phyloP scores from a whole-genome alignment of 64 coral and sea anemone species.

The Montipora capricornis region DNA sequence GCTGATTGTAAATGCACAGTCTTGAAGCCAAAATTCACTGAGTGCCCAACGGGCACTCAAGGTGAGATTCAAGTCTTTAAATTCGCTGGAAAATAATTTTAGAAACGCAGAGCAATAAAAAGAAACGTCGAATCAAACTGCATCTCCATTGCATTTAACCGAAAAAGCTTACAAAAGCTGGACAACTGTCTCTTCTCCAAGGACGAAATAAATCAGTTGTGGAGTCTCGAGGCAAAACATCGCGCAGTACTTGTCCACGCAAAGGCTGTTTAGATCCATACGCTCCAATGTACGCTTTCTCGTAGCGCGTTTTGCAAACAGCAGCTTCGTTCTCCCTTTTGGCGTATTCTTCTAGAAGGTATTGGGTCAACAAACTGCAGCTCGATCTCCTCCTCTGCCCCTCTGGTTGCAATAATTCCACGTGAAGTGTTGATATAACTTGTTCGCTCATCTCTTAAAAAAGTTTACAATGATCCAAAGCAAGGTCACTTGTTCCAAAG shows the following conservation, averaged over 20 bases:
- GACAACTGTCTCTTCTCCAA: constrained; percentile 38
- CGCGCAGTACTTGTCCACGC: not conserved
- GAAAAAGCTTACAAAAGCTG: constrained; percentile 43
- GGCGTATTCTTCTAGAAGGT: constrained; percentile 34
- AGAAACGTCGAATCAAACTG: not conserved
- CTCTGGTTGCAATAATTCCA: not conserved
- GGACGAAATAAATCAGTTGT: not conserved
- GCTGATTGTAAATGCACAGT: not conserved
- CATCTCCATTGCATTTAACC: constrained; percentile 1
- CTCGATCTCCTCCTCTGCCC: constrained; percentile 5
- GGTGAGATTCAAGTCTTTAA: not conserved
- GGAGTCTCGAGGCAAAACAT: constrained; percentile 55
- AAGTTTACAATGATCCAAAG: not conserved
- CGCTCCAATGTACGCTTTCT: constrained; percentile 28
- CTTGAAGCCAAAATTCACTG: not conserved
- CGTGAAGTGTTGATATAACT: not conserved
- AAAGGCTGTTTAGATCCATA: constrained; percentile 15
- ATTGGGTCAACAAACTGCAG: constrained; percentile 29
- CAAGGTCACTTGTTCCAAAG: not conserved
- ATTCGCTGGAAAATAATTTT: not conserved
- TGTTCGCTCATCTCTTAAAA: not conserved
- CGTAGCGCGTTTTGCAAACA: constrained; percentile 7
- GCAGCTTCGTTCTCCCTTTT: constrained; percentile 34
- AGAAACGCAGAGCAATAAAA: not conserved
- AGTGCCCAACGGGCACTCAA: not conserved